phyloP scores from a whole-genome alignment of 2,888 invertebrate species.

The Portevinia maculata region DNA sequence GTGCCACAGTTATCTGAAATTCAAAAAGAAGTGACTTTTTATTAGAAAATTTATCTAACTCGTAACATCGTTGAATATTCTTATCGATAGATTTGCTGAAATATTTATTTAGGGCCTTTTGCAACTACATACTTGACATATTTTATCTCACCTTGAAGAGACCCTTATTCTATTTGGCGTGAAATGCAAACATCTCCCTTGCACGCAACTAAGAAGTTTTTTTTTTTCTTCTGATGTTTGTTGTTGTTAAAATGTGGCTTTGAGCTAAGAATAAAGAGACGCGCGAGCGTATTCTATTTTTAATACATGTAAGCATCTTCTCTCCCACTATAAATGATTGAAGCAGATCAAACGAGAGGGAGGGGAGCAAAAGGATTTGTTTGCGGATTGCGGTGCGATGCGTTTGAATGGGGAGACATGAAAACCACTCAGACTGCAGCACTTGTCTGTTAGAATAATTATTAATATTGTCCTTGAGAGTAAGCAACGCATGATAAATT shows the following conservation, averaged over 20 bases:
- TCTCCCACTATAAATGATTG: conserved; percentile 63
- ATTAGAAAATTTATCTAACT: conserved; percentile 11
- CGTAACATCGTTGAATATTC: not conserved
- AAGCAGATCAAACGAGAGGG: conserved; percentile 51
- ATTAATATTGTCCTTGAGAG: conserved; percentile 72
- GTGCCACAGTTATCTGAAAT: conserved; percentile 82
- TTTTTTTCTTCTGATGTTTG: conserved; percentile 4
- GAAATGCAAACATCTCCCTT: conserved; percentile 52
- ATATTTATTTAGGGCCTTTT: conserved; percentile 53
- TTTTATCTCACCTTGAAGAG: conserved; percentile 48
- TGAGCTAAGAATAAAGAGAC: conserved; percentile 48
- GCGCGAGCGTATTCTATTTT: conserved; percentile 59
- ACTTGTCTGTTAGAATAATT: conserved; percentile 68
- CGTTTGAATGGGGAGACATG: not conserved
- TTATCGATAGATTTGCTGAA: conserved; percentile 29
- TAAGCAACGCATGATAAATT: conserved; percentile 40
- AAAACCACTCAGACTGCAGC: conserved; percentile 4
- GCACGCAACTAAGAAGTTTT: conserved; percentile 17
- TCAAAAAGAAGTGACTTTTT: conserved; percentile 71
- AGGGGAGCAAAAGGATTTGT: conserved; percentile 4
- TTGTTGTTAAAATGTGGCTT: conserved; percentile 41
- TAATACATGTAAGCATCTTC: conserved; percentile 36
- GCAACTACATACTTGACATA: conserved; percentile 27
- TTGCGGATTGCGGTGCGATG: not conserved
- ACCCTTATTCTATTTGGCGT: conserved; percentile 6